These are phyloP conservation scores for Palloptera scutellata DNA, from an alignment of 2,888 invertebrate genomes.

Conservation along the genomic window DNA sequence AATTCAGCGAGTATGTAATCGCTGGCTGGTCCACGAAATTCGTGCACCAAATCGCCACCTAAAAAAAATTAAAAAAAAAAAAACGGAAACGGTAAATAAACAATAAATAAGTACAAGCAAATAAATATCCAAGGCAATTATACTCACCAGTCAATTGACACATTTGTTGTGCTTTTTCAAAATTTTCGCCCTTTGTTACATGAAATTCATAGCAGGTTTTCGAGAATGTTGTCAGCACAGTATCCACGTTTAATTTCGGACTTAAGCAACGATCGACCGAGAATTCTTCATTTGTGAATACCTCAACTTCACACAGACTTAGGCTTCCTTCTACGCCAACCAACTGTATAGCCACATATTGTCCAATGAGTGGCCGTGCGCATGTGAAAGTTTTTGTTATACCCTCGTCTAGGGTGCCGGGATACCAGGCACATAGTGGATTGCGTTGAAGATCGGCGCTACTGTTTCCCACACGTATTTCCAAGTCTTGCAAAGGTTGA, in stretches of 20 bases:
- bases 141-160: constrained; percentile 76
- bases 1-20: constrained; percentile 75
- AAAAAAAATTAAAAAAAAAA: constrained; percentile 11
- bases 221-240: constrained; percentile 83
- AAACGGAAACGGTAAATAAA: background rate
- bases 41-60: constrained; percentile 64
- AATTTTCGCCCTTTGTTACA: constrained; percentile 81
- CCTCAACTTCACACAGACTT: constrained; percentile 90
- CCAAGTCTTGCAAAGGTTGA: constrained; percentile 86
- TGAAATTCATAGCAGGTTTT: constrained; percentile 90
- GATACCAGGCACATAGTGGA: constrained; percentile 93
- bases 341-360: constrained; percentile 87
- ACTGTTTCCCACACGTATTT: constrained; percentile 91
- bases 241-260: constrained; percentile 77
- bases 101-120: background rate
- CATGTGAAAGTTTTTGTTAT: constrained; percentile 89
- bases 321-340: constrained; percentile 91
- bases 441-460: constrained; percentile 86
- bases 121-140: background rate
- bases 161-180: constrained; percentile 79
- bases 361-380: constrained; percentile 83
- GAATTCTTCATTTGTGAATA: constrained; percentile 91
- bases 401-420: constrained; percentile 92
- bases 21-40: constrained; percentile 61
- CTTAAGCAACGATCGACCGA: constrained; percentile 85